Conservation (phyloP, 1,140 invertebrate species). For the Drosophila sucinea region DNA sequence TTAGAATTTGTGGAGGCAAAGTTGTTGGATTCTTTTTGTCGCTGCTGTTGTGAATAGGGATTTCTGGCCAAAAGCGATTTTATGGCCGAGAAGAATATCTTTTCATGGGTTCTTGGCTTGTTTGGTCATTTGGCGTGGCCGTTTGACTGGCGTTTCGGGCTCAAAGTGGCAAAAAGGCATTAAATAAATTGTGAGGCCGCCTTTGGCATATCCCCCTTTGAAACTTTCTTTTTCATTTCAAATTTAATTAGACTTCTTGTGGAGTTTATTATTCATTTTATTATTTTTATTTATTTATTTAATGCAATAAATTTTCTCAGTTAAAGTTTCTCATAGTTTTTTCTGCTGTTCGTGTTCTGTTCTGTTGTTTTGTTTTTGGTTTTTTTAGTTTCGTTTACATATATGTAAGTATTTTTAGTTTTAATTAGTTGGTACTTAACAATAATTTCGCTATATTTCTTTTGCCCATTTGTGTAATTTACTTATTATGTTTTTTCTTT, state of each 20-base stretch:
- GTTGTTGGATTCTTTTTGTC: slow-evolving; percentile 40
- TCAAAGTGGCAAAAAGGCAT: slow-evolving; percentile 7
- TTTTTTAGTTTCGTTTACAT: slow-evolving; percentile 58
- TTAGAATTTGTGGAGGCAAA: slow-evolving; percentile 45
- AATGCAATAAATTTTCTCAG: slow-evolving; percentile 78
- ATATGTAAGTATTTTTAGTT: slow-evolving; percentile 54
- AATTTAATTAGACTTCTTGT: slow-evolving; percentile 2
- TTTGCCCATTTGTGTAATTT: slow-evolving; percentile 30
- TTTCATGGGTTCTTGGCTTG: slow-evolving; percentile 19
- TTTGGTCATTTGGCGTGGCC: slow-evolving; percentile 34
- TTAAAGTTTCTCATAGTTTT: slow-evolving; percentile 78
- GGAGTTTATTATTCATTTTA: slow-evolving; percentile 69
- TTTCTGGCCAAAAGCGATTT: slow-evolving; percentile 52
- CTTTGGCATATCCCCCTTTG: slow-evolving; percentile 8
- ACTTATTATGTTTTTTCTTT: slow-evolving; percentile 40
- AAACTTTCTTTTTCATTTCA: slow-evolving; percentile 3
- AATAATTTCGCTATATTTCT: slow-evolving; percentile 60
- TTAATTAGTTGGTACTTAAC: slow-evolving; percentile 74
- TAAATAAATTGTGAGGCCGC: slow-evolving; percentile 7
- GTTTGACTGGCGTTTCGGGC: slow-evolving; percentile 11
- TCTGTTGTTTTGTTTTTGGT: slow-evolving; percentile 13
- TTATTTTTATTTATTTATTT: slow-evolving; percentile 75
- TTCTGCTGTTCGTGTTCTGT: neutral
- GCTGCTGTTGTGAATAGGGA: slow-evolving; percentile 54
- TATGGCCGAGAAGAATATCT: slow-evolving; percentile 42